Conservation (phyloP, 2,797 vertebrate species). For the Cuniculus paca region DNA sequence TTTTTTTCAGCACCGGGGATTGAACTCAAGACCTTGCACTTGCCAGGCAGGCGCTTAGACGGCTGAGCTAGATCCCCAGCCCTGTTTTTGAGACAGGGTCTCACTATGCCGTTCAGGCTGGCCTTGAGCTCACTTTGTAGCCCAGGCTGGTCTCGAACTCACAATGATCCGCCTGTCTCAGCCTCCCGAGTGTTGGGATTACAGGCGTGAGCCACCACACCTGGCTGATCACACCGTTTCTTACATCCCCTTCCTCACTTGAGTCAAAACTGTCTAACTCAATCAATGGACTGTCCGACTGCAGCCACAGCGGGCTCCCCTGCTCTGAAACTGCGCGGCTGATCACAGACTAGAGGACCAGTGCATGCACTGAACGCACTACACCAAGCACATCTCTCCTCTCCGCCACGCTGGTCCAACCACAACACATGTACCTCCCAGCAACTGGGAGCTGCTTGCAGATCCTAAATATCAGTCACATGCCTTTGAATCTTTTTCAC, state of each 20-base stretch:
- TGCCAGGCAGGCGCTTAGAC: too few relatives aligned
- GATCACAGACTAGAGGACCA: background rate
- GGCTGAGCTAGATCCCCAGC: too few relatives aligned
- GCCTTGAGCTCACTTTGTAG: too few relatives aligned
- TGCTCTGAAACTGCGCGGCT: background rate
- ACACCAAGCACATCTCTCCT: too few relatives aligned
- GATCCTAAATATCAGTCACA: background rate
- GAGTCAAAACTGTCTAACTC: background rate
- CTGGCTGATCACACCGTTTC: background rate
- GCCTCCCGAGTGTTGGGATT: too few relatives aligned
- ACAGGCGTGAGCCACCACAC: too few relatives aligned
- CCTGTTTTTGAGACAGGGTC: too few relatives aligned
- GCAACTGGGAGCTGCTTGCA: background rate
- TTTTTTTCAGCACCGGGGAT: too few relatives aligned
- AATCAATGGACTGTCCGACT: background rate
- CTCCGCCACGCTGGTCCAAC: background rate
- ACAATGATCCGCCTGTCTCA: too few relatives aligned
- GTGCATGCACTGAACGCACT: accelerated
- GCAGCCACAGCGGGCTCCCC: accelerated
- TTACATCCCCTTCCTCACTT: background rate
- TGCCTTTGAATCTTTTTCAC: background rate
- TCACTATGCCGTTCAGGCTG: too few relatives aligned
- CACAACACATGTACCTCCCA: background rate
- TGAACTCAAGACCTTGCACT: too few relatives aligned
- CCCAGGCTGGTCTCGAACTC: too few relatives aligned